Percentiles rank a stretch among this genome's conserved stretches.
Conservation (phyloP, 1,140 invertebrate genomes). For the Leptopilina clavipes region DNA sequence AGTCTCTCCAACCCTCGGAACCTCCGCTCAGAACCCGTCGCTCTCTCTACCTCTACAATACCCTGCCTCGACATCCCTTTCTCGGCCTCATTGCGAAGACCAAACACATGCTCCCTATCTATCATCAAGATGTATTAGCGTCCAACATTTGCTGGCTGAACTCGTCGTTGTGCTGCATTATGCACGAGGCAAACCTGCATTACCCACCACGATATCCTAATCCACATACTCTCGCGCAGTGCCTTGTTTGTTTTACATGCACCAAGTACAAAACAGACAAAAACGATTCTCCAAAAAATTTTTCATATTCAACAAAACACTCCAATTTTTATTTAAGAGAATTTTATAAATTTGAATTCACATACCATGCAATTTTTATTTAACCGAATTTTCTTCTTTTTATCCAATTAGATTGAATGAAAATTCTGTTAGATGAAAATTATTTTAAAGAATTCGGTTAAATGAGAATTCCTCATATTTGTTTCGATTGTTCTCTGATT, state of each 20-base stretch:
- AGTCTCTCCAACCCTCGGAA: constrained; percentile 49
- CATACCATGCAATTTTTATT: too few species aligned
- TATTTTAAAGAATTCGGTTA: too few species aligned
- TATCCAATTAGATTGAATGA: too few species aligned
- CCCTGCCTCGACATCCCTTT: constrained; percentile 55
- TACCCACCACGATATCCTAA: constrained; percentile 50
- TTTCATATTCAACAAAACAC: too few species aligned
- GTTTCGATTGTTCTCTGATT: neutral
- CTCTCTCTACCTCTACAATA: constrained; percentile 46
- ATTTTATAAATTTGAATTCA: too few species aligned
- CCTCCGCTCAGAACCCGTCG: constrained; percentile 44
- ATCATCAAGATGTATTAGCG: constrained; percentile 75
- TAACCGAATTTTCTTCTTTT: too few species aligned
- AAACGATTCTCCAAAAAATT: too few species aligned
- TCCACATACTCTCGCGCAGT: constrained; percentile 19
- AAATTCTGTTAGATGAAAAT: too few species aligned
- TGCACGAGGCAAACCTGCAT: constrained; percentile 63
- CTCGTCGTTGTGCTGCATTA: constrained; percentile 71
- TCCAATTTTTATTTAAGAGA: too few species aligned
- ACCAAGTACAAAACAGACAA: neutral
- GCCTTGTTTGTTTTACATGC: constrained; percentile 29
- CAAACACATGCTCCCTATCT: constrained; percentile 73
- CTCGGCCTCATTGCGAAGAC: constrained; percentile 70
- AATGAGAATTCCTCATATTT: too few species aligned
- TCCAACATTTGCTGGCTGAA: constrained; percentile 71